Base-by-base conservation (phyloP, 1,140 invertebrate species). In the Drosophila repleta region DNA sequence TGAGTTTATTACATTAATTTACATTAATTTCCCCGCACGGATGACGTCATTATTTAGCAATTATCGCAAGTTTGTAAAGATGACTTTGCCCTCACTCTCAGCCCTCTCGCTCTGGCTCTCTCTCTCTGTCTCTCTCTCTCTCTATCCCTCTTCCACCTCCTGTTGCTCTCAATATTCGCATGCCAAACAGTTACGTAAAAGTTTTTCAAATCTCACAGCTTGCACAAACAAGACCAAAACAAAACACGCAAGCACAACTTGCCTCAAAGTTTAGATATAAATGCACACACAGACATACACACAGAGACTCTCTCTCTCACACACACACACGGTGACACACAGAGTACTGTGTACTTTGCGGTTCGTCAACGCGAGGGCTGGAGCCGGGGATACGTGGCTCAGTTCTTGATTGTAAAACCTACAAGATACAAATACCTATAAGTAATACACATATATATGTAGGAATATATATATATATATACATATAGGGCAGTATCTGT, bases 181-280 rank as follows among this genome's bases (percentile, higher is more conserved):
- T 67, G 15, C 53, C 61, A 46, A 68, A 43, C 10, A 43, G 74
- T 83, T 83, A 82, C 79, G 79, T 79, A 82, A 82, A 82, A 58
- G 65, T 75, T 82, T 87, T 82, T 56, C 32, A 73, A 87, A 78
- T 87, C 65, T 66, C 73, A 78, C 79, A 71, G 76, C 51, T 80
- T 80, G 65, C 72, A 60, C 81, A 74, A 84, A 84, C 73, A 76
- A 76, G 69, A 76, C 66, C 67, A 70, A 69, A 69, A 73, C 32
- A 35, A 35, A 35, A 10, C 76, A 84, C 67, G 76, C 80, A 79
- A 83, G 64, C 81, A 58, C 39, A 68, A 66, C 64, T 66, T 64
- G 65, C 81, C 77, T 80, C 74, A 75, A 85, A 67, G 43, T 20
- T 79, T 65, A 66, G 68, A 84, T 76, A 79, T 63, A 73, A 67